Base-by-base conservation (phyloP, 2,797 vertebrate genomes). In the Philypnodon macrostomus region DNA sequence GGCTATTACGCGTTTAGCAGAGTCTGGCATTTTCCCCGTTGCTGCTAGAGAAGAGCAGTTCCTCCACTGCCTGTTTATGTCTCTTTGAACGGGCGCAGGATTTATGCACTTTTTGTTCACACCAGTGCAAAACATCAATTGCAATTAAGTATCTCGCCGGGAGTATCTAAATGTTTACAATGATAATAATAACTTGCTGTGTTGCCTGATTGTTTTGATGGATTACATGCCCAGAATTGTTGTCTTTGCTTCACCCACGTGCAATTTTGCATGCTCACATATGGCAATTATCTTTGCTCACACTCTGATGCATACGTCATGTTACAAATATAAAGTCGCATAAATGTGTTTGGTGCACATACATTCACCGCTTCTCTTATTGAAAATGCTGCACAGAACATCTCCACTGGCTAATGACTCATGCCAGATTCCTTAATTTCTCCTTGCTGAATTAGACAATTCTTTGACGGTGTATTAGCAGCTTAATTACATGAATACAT, bases 371-470 rank as follows among this genome's bases (percentile, higher is more conserved):
- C 86, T 79, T 85, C 79, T 84, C 72, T 77, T 82, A 83, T 86
- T 85, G 77, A 83, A 88, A 86, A 87, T 66, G 71, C 84, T 84
- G 75, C 74, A 83, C 83, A 80, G 86, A 88, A 89, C 85, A 90
- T 90, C 83, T 87, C 77, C 54, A 84, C 86, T 88, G 86, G 81
- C 88, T 91, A 91, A 91, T 91, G 88, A 89, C 84, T 91, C 89
- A 87, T 89, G 85, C 84, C 83, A 86, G 84, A 89, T 89, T 89
- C 86, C 84, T 89, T 89, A 89, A 90, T 90, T 89, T 87, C 83
- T 90, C 85, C 85, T 89, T 90, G 88, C 88, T 83, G 88, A 90
- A 90, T 91, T 90, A 90, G 86, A 86, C 88, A 87, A 89, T 89
- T 91, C 86, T 84, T 88, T 87, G 87, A 90, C 81, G 85, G 83